A percentile compares a stretch with the other conserved stretches of the same genome.
Conservation (phyloP, 2,888 invertebrate genomes). For the Eurytoma adleriae region DNA sequence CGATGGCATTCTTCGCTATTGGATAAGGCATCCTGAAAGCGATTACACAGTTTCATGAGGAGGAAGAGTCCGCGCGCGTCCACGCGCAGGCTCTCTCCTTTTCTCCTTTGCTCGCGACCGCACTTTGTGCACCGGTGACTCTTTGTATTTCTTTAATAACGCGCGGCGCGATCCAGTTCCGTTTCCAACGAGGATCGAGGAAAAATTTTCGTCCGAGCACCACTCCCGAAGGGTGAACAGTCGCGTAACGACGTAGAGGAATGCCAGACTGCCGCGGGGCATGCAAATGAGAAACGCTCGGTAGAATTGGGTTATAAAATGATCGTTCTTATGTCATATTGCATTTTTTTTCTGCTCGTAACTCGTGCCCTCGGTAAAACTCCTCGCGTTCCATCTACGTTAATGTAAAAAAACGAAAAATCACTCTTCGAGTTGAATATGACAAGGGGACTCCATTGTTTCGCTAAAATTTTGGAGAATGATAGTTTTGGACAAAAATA, state of each 20-base stretch:
- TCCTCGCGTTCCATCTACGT: too few relatives aligned
- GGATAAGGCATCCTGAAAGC: background rate
- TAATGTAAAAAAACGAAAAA: too few relatives aligned
- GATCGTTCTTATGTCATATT: constrained; percentile 37
- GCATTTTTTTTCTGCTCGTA: constrained; percentile 6
- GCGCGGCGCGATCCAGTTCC: background rate
- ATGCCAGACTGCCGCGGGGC: constrained; percentile 5
- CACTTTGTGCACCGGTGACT: background rate
- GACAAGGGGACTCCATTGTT: too few relatives aligned
- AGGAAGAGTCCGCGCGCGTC: too few relatives aligned
- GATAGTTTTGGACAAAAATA: too few relatives aligned
- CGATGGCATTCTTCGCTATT: constrained; percentile 3
- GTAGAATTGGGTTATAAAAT: constrained; percentile 44
- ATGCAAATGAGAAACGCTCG: constrained; percentile 24
- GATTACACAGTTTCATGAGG: too few relatives aligned
- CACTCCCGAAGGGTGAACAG: constrained; percentile 24
- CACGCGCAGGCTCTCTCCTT: background rate
- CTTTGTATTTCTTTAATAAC: background rate
- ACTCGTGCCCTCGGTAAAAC: too few relatives aligned
- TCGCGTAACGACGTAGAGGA: constrained; percentile 37
- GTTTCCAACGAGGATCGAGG: constrained; percentile 13
- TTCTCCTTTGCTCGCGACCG: background rate
- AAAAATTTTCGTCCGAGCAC: constrained; percentile 23
- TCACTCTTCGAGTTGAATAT: too few relatives aligned
- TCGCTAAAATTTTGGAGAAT: too few relatives aligned